Evolutionary conservation across 2,113 vertebrate species (phyloP), one percentile per base, ranked within the genome.

Genomic region (Fukomys damarensis): DNA sequence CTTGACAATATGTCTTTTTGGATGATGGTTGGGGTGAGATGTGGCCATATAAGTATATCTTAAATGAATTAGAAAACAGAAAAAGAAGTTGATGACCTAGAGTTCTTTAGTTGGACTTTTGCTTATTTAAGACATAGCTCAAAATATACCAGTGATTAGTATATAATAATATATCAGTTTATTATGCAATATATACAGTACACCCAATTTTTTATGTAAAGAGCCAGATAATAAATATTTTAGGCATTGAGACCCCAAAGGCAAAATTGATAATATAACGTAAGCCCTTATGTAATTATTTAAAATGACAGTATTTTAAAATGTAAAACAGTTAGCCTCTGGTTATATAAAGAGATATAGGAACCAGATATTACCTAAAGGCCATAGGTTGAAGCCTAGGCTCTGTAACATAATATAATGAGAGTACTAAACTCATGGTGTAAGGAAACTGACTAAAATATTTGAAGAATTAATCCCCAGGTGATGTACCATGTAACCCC

Each of bases 251-350:
- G 13, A 49, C 0, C 2, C 28, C 88, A 43, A 2, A 88, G 35
- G 13, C 52, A 95, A 66, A 87, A 84, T 8, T 85, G 49, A 90
- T 22, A 32, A 26, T 91, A 81, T 70, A 70, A 43, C 41, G 1
- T 94, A 77, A 7, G 49, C 41, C 9, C 9, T 86, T 85, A 20
- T 56, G 8, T 59, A 65, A 63, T 93, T 16, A 63, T 63, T 82
- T 77, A 81, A 96, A 85, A 63, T 89, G 24, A 46, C 22, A 70
- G 52, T 11, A 46, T 65, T 88, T 79, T 79, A 93, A 92, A 92
- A 61, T 56, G 14, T 86, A 32, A 68, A 95, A 91, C 66, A 63
- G 38, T 0, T 82, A 46, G 32, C 38, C 7, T 65, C 61, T 8
- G 12, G 10, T 46, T 26, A 54, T 74, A 30, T 84, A 85, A 93